Evolutionary conservation across 1,140 invertebrate genomes (phyloP).

Genomic region (Macrobrachium rosenbergii): DNA sequence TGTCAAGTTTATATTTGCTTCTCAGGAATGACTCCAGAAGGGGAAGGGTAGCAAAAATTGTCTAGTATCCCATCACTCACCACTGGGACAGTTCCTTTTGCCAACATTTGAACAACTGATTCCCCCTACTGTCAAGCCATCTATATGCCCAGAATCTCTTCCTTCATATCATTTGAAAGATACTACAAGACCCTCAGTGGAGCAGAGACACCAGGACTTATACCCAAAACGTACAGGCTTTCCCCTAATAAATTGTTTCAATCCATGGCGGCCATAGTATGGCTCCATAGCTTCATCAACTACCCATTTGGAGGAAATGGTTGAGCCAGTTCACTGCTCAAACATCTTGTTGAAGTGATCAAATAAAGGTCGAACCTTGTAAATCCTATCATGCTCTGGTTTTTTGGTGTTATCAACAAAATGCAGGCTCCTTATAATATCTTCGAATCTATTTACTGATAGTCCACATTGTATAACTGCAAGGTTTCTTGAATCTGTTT

Average conservation of each 20-base stretch:
- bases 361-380: not conserved
- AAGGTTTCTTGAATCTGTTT: no score
- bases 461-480: no score
- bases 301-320: not conserved
- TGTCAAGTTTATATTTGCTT: not conserved
- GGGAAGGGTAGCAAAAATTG: not conserved
- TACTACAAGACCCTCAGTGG: conserved; percentile 6
- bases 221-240: conserved; percentile 18
- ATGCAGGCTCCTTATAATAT: no score
- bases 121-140: not conserved
- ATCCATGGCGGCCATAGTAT: conserved; percentile 20
- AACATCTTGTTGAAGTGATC: conserved; percentile 6
- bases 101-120: conserved; percentile 6
- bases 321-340: not conserved
- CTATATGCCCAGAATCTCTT: conserved; percentile 24
- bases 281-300: conserved; percentile 34
- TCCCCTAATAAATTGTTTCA: conserved; percentile 21
- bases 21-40: not conserved
- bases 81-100: not conserved
- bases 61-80: no score
- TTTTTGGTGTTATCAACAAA: no score
- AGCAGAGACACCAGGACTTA: conserved; percentile 24
- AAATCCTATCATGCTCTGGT: not conserved
- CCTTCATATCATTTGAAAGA: conserved; percentile 27
- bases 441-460: no score